These are phyloP conservation scores for Tragelaphus oryx DNA, from an alignment of 2,797 vertebrate species.

Conservation along the genomic window DNA sequence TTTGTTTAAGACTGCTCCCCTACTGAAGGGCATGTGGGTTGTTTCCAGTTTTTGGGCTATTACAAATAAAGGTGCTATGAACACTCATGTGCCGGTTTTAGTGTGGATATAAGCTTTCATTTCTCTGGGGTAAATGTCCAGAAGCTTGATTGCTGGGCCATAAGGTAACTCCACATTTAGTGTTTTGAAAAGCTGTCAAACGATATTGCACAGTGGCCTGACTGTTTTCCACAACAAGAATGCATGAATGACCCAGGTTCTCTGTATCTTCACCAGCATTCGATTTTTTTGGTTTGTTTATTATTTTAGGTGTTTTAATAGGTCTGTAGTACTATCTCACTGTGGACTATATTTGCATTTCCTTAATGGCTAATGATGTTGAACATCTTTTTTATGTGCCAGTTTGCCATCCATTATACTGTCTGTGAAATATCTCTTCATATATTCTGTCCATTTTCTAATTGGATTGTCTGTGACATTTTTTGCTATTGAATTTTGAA, in stretches of 20 bases:
- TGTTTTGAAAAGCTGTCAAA: background rate
- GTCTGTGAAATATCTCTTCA: background rate
- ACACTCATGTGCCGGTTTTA: background rate
- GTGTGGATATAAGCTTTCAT: background rate
- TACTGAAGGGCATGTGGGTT: too few species aligned
- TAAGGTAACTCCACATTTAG: background rate
- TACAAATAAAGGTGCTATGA: background rate
- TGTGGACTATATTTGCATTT: background rate
- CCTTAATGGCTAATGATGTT: background rate
- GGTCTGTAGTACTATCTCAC: background rate
- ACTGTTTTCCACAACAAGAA: background rate
- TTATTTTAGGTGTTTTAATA: background rate
- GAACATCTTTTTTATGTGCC: background rate
- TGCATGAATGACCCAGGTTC: background rate
- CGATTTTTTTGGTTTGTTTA: background rate
- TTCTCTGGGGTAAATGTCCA: background rate
- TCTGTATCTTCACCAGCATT: background rate
- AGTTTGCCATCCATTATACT: fast-evolving
- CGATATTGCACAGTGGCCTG: background rate
- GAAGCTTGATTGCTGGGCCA: background rate
- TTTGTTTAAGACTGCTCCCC: background rate
- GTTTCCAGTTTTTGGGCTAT: background rate
- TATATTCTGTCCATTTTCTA: background rate
- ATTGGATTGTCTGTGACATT: background rate
- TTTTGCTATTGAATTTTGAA: background rate